A percentile compares a stretch with the other conserved stretches of the same genome.
phyloP scores from a whole-genome alignment of 2,797 vertebrate species.

The Columba guinea region DNA sequence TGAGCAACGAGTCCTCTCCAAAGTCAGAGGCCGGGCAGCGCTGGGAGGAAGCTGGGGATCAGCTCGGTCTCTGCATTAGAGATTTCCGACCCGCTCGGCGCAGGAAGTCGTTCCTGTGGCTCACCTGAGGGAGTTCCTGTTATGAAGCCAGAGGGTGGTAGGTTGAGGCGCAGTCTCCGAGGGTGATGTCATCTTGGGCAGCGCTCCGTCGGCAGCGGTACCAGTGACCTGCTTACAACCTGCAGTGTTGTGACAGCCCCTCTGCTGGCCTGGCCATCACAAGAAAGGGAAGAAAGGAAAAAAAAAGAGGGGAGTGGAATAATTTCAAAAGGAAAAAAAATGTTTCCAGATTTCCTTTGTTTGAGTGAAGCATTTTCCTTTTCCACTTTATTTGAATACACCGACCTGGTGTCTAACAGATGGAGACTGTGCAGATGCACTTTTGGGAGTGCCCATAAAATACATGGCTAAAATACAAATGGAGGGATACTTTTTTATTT shows the following conservation, averaged over 20 bases:
- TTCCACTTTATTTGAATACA: slow-evolving; percentile 69
- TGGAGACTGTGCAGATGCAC: slow-evolving; percentile 68
- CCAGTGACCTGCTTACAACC: slow-evolving; percentile 76
- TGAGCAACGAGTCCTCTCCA: slow-evolving; percentile 35
- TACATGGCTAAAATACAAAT: slow-evolving; percentile 50
- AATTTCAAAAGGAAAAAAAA: slow-evolving; percentile 72
- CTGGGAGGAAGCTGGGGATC: slow-evolving; percentile 77
- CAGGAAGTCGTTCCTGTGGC: slow-evolving; percentile 77
- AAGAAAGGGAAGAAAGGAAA: slow-evolving; percentile 68
- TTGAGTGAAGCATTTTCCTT: slow-evolving; percentile 74
- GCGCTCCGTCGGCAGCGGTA: slow-evolving; percentile 65
- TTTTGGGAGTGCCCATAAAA: slow-evolving; percentile 48
- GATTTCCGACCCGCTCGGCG: slow-evolving; percentile 73
- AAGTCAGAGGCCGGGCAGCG: slow-evolving; percentile 66
- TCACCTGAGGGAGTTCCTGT: slow-evolving; percentile 84
- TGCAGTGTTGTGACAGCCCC: slow-evolving; percentile 75
- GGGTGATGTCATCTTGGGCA: slow-evolving; percentile 78
- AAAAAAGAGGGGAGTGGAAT: slow-evolving; percentile 67
- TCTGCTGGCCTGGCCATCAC: slow-evolving; percentile 69
- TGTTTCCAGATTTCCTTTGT: slow-evolving; percentile 80
- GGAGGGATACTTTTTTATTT: not conserved
- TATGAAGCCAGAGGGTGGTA: slow-evolving; percentile 71
- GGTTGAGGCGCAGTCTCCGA: slow-evolving; percentile 67
- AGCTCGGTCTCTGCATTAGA: slow-evolving; percentile 54
- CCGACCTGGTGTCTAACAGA: slow-evolving; percentile 64